Evolutionary conservation across 2,888 invertebrate species (phyloP), one percentile per base, ranked within the genome.

Genomic region (Nemoura dubitans): DNA sequence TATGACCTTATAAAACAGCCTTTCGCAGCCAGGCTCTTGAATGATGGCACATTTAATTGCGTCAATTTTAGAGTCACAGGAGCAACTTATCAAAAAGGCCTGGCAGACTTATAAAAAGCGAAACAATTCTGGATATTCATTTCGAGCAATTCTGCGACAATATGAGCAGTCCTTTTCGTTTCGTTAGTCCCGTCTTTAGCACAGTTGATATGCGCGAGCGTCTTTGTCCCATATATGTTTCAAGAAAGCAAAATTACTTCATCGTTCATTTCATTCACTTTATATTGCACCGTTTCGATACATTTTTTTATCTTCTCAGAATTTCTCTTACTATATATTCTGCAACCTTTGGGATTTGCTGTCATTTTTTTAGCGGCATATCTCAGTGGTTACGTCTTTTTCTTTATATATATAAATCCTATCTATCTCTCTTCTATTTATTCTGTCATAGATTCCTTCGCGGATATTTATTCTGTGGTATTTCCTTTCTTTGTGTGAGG

Each of bases 401-500:
- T 84, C 84, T 84, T 84, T 84, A 10, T 84, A 84, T 84, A 84
- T 84, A 84, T 84, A 84, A 84, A 84, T 84, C 84, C 84, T 59
- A 84, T 84, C 84, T 84, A 84, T 84, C 84, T 84, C 84, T 84
- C 84, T 81, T 84, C 84, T 84, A 84, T 84, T 84, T 84, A 84
- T 84, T 59, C 84, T 84, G 84, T 84, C 84, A 84, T 84, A 84
- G 84, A 84, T 84, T 84, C 84, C 59, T 84, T 59, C 76, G 84
- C 76, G 76, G 43, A 84, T 84, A 84, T 84, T 84, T 84, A 84
- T 84, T 84, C 84, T 84, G 84, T 59, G 84, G 84, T 84, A 84
- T 84, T 83, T 84, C 84, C 84, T 84, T 76, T 84, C 84, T 76
- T 84, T 84, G 84, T 84, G 84, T 21, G 21, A 59, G 59, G 59